These are phyloP conservation scores for Pogonocichla stellata DNA, from an alignment of 2,113 vertebrate genomes.

Conservation along the genomic window DNA sequence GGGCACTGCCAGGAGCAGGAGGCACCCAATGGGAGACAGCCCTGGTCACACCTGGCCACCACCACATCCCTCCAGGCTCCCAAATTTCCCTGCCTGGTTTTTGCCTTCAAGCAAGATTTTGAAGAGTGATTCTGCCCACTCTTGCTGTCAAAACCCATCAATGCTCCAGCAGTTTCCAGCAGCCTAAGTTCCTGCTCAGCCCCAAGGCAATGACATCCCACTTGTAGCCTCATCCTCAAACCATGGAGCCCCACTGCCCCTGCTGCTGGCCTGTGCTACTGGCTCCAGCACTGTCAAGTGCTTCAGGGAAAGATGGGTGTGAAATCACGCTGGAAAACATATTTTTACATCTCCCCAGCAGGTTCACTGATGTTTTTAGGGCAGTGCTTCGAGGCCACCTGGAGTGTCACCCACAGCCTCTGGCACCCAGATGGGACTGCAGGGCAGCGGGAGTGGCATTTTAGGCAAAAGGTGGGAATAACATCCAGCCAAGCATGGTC, in stretches of 20 bases:
- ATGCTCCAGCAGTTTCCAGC: not conserved
- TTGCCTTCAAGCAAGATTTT: not conserved
- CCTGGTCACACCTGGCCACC: not conserved
- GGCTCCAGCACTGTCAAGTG: not conserved
- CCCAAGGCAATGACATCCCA: not conserved
- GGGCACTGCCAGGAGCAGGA: not conserved
- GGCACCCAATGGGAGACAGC: fast-evolving
- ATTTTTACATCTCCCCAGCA: not conserved
- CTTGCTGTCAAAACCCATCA: not conserved
- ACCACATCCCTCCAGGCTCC: not conserved
- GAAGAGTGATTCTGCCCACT: not conserved
- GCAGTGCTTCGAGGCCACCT: not conserved
- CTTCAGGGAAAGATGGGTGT: not conserved
- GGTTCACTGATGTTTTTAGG: constrained; percentile 20
- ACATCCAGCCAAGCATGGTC: not conserved
- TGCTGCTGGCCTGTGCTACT: fast-evolving
- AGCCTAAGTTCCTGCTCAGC: not conserved
- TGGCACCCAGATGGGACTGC: not conserved
- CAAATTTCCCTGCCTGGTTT: not conserved
- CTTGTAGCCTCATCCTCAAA: not conserved
- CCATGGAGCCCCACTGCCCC: not conserved
- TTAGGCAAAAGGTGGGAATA: not conserved
- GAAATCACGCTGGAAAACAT: not conserved
- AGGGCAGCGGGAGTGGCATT: fast-evolving
- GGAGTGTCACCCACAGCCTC: not conserved